Evolutionary conservation across 2,797 vertebrate genomes (phyloP).

Genomic region (Neopelma chrysocephalum): DNA sequence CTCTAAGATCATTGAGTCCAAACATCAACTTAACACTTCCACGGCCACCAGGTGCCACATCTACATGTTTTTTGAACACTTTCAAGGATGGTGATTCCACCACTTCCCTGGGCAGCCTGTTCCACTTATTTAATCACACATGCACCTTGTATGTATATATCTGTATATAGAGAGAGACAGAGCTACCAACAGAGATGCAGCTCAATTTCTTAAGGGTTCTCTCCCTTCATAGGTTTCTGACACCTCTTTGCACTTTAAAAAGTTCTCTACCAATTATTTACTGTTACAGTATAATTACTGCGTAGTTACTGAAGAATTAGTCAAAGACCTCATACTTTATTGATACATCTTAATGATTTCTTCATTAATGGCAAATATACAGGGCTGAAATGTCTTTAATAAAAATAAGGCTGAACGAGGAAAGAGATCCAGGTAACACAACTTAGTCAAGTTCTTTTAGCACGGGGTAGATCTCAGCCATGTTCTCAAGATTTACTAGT

Average conservation of each 20-base stretch:
- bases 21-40: not conserved
- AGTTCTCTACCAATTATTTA: no score
- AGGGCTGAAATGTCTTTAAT: not conserved
- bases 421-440: not conserved
- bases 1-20: not conserved
- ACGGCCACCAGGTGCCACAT: not conserved
- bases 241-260: no score
- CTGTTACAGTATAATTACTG: no score
- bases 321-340: no score
- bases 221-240: no score
- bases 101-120: not conserved
- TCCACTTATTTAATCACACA: not conserved
- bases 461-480: fast-evolving
- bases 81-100: not conserved
- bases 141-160: not conserved
- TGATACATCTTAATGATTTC: not conserved
- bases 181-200: not conserved
- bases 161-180: not conserved
- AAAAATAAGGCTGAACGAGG: not conserved
- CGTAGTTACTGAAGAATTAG: no score
- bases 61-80: not conserved
- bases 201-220: no score
- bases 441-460: not conserved
- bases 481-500: fast-evolving
- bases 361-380: not conserved